Evolutionary conservation across 1,140 invertebrate species (phyloP).

Genomic region (Apis florea): DNA sequence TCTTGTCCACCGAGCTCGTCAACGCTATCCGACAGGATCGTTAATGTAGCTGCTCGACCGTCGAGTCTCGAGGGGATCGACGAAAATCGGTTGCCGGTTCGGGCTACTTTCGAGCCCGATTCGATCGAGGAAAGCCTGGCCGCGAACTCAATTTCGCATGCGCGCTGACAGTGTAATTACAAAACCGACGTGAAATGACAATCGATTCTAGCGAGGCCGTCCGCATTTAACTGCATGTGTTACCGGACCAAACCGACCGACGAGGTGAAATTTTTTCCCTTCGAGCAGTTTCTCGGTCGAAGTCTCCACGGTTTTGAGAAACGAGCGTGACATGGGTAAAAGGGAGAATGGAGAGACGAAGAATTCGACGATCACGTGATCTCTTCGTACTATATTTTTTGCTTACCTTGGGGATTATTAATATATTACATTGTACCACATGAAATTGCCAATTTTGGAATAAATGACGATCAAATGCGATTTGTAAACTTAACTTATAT

Average conservation of each 20-base stretch:
- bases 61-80: background rate
- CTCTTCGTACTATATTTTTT: too few species aligned
- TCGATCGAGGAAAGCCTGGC: slow-evolving; percentile 34
- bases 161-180: slow-evolving; percentile 23
- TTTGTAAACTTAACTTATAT: too few species aligned
- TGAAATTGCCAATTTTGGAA: too few species aligned
- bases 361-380: too few species aligned
- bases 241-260: background rate
- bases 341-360: too few species aligned
- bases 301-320: too few species aligned
- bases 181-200: background rate
- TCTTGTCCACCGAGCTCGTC: background rate
- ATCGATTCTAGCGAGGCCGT: background rate
- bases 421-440: too few species aligned
- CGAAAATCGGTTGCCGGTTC: slow-evolving; percentile 9
- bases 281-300: too few species aligned
- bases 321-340: too few species aligned
- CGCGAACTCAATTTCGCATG: slow-evolving; percentile 17
- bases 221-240: background rate
- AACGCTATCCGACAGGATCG: slow-evolving; percentile 7
- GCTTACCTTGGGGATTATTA: too few species aligned
- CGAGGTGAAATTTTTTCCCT: too few species aligned
- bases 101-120: background rate
- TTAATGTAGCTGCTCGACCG: slow-evolving; percentile 12
- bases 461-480: too few species aligned